These are phyloP conservation scores for Perdix hodgsoniae DNA, from an alignment of 2,797 vertebrate species.

Conservation along the genomic window DNA sequence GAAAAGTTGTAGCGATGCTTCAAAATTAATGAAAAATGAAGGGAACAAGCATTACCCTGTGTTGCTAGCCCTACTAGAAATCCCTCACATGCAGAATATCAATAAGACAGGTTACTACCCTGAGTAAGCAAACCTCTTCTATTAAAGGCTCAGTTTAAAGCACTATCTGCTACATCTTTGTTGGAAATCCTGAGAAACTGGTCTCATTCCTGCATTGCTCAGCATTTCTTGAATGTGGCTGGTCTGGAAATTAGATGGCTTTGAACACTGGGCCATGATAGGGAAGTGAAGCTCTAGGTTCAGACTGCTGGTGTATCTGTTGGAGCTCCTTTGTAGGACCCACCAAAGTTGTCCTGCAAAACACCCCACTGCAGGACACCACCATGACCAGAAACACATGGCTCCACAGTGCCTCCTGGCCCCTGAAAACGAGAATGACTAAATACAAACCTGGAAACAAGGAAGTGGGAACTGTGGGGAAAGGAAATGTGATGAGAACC, in stretches of 20 bases:
- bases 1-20: background rate
- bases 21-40: constrained; percentile 11
- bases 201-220: background rate
- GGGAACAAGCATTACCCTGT: background rate
- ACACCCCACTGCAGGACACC: background rate
- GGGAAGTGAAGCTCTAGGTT: fast-evolving
- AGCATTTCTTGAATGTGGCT: background rate
- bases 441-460: background rate
- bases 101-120: background rate
- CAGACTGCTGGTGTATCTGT: background rate
- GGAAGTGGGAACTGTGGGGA: background rate
- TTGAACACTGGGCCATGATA: background rate
- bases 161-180: background rate
- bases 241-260: background rate
- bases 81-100: background rate
- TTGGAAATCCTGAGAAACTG: background rate
- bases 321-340: background rate
- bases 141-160: background rate
- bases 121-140: background rate
- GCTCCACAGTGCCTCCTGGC: fast-evolving
- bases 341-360: background rate
- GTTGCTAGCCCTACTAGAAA: background rate
- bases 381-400: background rate
- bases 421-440: too few relatives aligned
- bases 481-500: background rate